Conservation (phyloP, 2,113 vertebrate species). For the Eurystomus gularis region DNA sequence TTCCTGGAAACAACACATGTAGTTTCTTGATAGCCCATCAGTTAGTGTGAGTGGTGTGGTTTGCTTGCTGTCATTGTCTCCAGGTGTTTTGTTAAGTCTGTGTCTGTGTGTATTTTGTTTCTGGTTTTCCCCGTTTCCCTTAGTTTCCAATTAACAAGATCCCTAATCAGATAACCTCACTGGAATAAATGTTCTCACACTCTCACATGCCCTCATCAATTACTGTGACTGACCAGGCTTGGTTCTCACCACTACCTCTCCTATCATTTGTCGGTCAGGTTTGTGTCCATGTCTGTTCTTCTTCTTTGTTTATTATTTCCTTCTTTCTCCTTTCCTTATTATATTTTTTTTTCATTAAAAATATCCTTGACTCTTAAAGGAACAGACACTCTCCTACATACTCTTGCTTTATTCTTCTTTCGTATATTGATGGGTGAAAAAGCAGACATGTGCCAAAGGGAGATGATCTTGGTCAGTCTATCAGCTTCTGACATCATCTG, state of each 20-base stretch:
- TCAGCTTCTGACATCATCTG: not conserved
- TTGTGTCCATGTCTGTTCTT: not conserved
- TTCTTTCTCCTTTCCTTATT: not conserved
- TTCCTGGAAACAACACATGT: not conserved
- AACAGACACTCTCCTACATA: not conserved
- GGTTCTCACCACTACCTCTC: not conserved
- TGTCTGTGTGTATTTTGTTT: not conserved
- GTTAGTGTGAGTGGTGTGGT: not conserved
- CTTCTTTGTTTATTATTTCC: not conserved
- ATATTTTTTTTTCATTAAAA: not conserved
- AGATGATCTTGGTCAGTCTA: not conserved
- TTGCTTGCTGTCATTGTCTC: not conserved
- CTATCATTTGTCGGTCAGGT: not conserved
- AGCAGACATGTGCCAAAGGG: not conserved
- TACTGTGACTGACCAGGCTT: not conserved
- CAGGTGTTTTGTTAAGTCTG: not conserved
- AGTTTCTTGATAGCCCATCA: not conserved
- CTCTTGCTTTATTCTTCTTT: not conserved
- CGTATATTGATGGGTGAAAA: not conserved
- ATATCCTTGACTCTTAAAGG: not conserved
- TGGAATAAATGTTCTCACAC: not conserved
- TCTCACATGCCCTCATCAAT: not conserved
- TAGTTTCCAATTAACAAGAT: not conserved
- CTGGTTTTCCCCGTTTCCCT: not conserved
- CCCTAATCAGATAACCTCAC: not conserved